Evolutionary conservation across 2,888 invertebrate species (phyloP).

Genomic region (Saturnia pavonia): DNA sequence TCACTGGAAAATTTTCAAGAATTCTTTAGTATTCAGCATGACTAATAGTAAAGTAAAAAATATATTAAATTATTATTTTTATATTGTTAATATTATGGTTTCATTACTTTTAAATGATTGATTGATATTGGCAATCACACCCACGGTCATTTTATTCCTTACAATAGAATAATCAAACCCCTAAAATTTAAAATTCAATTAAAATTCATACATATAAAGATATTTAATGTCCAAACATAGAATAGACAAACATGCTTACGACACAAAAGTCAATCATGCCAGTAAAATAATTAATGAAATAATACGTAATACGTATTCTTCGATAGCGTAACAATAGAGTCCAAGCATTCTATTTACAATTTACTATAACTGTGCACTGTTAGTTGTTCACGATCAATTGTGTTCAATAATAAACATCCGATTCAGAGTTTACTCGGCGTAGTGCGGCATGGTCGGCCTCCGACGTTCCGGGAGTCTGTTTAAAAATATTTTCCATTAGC

Average conservation of each 20-base stretch:
- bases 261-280: too few relatives aligned
- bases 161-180: too few relatives aligned
- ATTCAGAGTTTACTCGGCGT: conserved; percentile 46
- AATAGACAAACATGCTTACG: too few relatives aligned
- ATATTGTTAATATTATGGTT: not conserved
- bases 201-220: too few relatives aligned
- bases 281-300: too few relatives aligned
- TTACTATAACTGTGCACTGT: conserved; percentile 26
- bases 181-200: too few relatives aligned
- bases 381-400: conserved; percentile 45
- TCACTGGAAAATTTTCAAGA: not conserved
- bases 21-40: not conserved
- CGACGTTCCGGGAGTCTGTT: conserved; percentile 32
- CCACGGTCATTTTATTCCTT: too few relatives aligned
- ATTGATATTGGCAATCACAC: too few relatives aligned
- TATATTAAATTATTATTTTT: not conserved
- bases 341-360: conserved; percentile 17
- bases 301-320: too few relatives aligned
- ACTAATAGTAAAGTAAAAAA: not conserved
- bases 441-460: conserved; percentile 39
- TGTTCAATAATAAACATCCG: conserved; percentile 57
- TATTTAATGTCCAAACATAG: too few relatives aligned
- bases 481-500: conserved; percentile 55
- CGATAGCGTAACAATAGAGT: conserved; percentile 20
- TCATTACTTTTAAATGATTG: too few relatives aligned